Conservation (phyloP, 2,797 vertebrate species). For the Acanthis flammea region DNA sequence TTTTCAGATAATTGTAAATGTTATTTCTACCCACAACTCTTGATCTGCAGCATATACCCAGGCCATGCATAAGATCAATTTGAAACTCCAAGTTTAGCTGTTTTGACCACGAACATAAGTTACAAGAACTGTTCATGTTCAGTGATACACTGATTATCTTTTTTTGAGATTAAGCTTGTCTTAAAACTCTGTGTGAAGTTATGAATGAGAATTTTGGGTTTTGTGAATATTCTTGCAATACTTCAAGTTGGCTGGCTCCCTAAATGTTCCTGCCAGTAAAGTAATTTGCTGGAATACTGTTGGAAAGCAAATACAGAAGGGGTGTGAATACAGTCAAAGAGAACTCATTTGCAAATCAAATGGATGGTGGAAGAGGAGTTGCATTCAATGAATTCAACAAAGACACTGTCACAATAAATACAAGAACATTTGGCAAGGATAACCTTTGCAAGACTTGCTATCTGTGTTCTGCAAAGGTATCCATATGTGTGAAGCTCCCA, state of each 20-base stretch:
- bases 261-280: conserved; percentile 51
- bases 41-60: neutral
- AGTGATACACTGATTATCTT: neutral
- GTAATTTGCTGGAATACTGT: conserved; percentile 59
- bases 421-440: conserved; percentile 31
- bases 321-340: conserved; percentile 45
- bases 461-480: neutral
- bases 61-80: neutral
- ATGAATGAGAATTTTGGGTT: conserved; percentile 33
- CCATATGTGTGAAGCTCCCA: neutral
- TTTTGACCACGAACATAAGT: neutral
- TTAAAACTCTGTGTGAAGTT: neutral
- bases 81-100: neutral
- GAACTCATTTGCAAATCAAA: conserved; percentile 56
- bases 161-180: neutral
- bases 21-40: neutral
- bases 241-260: conserved; percentile 46
- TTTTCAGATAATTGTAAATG: neutral
- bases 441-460: conserved; percentile 19
- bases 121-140: neutral
- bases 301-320: conserved; percentile 66
- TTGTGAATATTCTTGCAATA: conserved; percentile 16
- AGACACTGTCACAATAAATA: conserved; percentile 47
- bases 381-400: conserved; percentile 32
- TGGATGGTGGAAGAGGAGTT: conserved; percentile 12